Evolutionary conservation across 2,888 invertebrate species (phyloP).

Genomic region (Diloba caeruleocephala): DNA sequence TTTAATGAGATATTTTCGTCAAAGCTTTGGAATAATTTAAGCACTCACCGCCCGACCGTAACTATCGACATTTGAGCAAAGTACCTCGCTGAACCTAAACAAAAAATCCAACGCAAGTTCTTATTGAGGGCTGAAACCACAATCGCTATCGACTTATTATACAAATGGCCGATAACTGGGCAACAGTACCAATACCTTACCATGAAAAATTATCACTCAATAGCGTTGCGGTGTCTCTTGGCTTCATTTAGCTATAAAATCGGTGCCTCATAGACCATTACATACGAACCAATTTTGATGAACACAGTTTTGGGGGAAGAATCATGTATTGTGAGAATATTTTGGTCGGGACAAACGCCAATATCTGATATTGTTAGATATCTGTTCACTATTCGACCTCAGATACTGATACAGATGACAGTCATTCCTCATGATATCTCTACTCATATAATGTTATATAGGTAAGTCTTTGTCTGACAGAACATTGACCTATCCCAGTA

Average conservation of each 20-base stretch:
- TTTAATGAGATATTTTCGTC: constrained; percentile 46
- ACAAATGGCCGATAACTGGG: constrained; percentile 82
- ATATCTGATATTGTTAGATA: constrained; percentile 48
- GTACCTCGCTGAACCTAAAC: constrained; percentile 63
- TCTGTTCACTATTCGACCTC: constrained; percentile 30
- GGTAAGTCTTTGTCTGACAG: constrained; percentile 24
- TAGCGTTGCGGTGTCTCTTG: constrained; percentile 74
- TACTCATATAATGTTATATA: constrained; percentile 9
- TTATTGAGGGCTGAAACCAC: constrained; percentile 72
- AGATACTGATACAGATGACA: constrained; percentile 13
- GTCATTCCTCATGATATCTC: neutral
- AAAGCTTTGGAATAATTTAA: constrained; percentile 54
- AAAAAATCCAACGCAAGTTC: constrained; percentile 69
- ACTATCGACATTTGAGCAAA: constrained; percentile 54
- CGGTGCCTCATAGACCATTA: constrained; percentile 68
- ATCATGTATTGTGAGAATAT: constrained; percentile 57
- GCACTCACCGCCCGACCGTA: constrained; percentile 46
- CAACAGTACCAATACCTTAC: constrained; percentile 79
- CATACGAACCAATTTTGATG: constrained; percentile 65
- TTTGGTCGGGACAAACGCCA: constrained; percentile 39
- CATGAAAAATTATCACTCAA: constrained; percentile 77
- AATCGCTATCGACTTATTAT: constrained; percentile 84
- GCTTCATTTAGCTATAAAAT: constrained; percentile 76
- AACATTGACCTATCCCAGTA: constrained; percentile 17
- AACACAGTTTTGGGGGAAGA: constrained; percentile 50